Conservation (phyloP, 2,888 invertebrate genomes). For the Gortyna flavago region DNA sequence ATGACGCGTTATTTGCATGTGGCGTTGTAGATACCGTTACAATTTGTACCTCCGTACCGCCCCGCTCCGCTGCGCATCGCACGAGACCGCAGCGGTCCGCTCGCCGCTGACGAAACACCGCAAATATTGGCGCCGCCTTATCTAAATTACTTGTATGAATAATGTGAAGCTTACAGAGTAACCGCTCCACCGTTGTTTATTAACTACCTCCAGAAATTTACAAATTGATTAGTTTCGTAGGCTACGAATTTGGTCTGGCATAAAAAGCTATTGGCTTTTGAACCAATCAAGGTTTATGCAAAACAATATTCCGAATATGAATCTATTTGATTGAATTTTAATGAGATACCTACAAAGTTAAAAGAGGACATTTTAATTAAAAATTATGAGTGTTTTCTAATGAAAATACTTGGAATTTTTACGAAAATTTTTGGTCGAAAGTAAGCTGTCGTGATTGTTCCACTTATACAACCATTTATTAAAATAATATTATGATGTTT, state of each 20-base stretch:
- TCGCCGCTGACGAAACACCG: constrained; percentile 29
- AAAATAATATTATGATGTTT: neutral
- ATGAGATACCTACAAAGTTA: neutral
- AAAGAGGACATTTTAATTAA: neutral
- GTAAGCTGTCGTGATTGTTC: neutral
- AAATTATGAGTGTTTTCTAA: neutral
- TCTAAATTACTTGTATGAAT: constrained; percentile 66
- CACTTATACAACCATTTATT: neutral
- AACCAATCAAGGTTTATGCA: neutral
- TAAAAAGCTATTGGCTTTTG: neutral
- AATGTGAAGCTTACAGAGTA: constrained; percentile 47
- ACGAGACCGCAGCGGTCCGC: neutral
- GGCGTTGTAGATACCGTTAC: no score
- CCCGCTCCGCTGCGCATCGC: constrained; percentile 4
- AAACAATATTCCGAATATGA: neutral
- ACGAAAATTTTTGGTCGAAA: neutral
- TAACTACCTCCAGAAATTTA: constrained; percentile 19
- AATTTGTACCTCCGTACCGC: no score
- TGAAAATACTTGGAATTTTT: neutral
- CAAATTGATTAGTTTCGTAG: constrained; percentile 31
- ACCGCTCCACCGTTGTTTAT: constrained; percentile 32
- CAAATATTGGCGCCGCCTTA: constrained; percentile 65
- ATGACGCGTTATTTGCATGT: no score
- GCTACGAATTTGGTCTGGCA: neutral
- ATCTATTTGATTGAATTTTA: neutral